Percentiles rank a stretch among this genome's conserved stretches.
phyloP scores from a whole-genome alignment of 2,113 vertebrate species.

The Euleptes europaea region DNA sequence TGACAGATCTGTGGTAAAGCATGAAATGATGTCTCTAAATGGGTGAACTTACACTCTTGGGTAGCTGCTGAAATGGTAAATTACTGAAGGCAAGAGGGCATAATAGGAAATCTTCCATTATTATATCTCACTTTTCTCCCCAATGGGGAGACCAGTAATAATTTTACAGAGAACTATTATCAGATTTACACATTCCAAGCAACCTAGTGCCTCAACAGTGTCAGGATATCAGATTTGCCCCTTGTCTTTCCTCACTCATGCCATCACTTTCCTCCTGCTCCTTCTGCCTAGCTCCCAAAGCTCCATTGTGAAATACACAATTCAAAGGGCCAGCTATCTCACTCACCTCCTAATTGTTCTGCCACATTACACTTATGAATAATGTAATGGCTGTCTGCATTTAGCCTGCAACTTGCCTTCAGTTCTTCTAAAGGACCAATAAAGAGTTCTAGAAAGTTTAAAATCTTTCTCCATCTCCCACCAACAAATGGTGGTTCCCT shows the following conservation, averaged over 20 bases:
- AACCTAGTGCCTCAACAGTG: background rate
- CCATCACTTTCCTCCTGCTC: background rate
- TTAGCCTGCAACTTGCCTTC: background rate
- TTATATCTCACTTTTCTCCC: no score
- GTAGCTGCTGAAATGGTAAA: background rate
- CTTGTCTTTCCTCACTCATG: background rate
- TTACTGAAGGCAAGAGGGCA: background rate
- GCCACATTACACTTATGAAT: background rate
- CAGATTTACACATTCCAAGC: background rate
- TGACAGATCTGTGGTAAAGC: background rate
- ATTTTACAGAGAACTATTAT: background rate
- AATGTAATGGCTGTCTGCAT: background rate
- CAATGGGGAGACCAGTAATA: background rate
- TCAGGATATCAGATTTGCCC: background rate
- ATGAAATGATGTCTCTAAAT: background rate
- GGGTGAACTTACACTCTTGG: background rate
- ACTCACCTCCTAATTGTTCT: slow-evolving; percentile 7
- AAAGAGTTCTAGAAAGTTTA: slow-evolving; percentile 13
- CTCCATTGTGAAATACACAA: background rate
- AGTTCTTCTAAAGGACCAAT: background rate
- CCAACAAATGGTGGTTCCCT: background rate
- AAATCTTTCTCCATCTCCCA: background rate
- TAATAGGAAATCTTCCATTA: background rate
- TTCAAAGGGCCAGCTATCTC: background rate
- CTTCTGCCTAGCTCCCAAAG: background rate